phyloP scores from a whole-genome alignment of 2,113 vertebrate genomes.

The Pomatorhinus ruficollis region DNA sequence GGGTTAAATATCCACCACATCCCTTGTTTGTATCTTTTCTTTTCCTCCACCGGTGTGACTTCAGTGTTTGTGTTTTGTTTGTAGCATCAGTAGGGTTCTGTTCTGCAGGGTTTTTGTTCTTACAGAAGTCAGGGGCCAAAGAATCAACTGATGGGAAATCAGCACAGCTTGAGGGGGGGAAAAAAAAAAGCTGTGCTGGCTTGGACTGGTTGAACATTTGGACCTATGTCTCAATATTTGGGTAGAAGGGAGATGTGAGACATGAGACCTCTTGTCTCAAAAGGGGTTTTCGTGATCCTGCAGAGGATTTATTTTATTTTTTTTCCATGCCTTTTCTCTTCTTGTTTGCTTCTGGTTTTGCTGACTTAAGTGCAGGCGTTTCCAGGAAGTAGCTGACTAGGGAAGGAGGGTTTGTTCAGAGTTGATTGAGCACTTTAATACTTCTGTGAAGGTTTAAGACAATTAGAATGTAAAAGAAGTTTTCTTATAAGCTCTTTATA shows the following conservation, averaged over 20 bases:
- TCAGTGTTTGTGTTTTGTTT: not conserved
- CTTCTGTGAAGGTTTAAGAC: constrained; percentile 69
- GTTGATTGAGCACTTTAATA: constrained; percentile 68
- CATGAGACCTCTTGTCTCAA: not conserved
- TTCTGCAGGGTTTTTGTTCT: not conserved
- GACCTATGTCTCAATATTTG: not conserved
- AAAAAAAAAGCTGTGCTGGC: not conserved
- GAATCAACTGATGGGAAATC: not conserved
- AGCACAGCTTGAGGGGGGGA: rapidly evolving
- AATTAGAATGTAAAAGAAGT: constrained; percentile 68
- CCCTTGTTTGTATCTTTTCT: not conserved
- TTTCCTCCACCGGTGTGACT: not conserved
- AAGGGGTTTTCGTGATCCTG: not conserved
- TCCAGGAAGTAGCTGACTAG: constrained; percentile 33
- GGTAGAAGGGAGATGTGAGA: not conserved
- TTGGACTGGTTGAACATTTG: not conserved
- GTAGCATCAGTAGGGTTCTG: not conserved
- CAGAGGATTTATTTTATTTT: not conserved
- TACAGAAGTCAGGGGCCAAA: not conserved
- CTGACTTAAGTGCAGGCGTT: constrained; percentile 21
- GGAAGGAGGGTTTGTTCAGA: constrained; percentile 21
- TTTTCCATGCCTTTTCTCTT: not conserved
- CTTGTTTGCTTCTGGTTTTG: constrained; percentile 51
- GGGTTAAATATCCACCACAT: not conserved
- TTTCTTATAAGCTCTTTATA: constrained; percentile 60